phyloP scores from a whole-genome alignment of 2,113 vertebrate species.

The Psilopogon haemacephalus region DNA sequence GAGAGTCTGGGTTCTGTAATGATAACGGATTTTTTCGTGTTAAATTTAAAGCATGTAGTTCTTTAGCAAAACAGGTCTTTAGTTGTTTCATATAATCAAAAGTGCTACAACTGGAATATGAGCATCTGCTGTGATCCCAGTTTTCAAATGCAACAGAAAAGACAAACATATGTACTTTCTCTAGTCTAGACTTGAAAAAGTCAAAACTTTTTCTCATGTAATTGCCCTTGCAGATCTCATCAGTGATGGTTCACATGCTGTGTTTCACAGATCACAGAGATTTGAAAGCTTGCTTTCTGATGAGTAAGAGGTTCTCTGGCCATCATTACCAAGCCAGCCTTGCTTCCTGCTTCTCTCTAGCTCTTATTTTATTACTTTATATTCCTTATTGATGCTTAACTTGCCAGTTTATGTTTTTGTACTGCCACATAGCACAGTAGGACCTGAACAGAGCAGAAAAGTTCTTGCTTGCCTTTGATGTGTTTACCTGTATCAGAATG shows the following conservation, averaged over 20 bases:
- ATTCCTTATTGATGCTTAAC: neutral
- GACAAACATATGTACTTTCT: neutral
- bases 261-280: constrained; percentile 3
- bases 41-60: neutral
- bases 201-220: neutral
- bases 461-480: neutral
- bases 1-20: neutral
- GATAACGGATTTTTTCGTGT: neutral
- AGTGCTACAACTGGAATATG: neutral
- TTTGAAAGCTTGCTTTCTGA: neutral
- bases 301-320: neutral
- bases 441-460: neutral
- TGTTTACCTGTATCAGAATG: neutral
- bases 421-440: neutral
- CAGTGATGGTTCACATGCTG: constrained; percentile 25
- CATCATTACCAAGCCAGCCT: neutral
- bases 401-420: neutral
- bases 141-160: neutral
- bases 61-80: neutral
- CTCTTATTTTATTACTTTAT: neutral
- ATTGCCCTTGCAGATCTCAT: constrained; percentile 47
- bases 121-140: neutral
- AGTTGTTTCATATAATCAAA: neutral
- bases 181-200: neutral
- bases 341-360: neutral